Percentiles rank a stretch among this genome's conserved stretches.
phyloP scores from a whole-genome alignment of 1,140 invertebrate species.

The Spodoptera litura region DNA sequence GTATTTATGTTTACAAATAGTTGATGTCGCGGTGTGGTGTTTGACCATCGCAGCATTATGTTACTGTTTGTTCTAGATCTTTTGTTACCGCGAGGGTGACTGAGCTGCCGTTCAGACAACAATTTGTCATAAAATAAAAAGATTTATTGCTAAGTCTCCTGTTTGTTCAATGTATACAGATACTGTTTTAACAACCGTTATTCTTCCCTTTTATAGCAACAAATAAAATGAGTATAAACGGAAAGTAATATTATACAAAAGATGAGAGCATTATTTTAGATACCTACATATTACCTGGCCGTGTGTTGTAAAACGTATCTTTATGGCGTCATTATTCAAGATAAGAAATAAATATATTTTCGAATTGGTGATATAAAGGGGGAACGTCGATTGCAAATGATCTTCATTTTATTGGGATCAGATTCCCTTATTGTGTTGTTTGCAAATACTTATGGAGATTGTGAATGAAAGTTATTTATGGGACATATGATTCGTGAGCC shows the following conservation, averaged over 20 bases:
- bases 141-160: conserved; percentile 76
- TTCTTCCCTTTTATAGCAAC: conserved; percentile 80
- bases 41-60: conserved; percentile 79
- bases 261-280: conserved; percentile 63
- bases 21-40: conserved; percentile 69
- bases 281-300: conserved; percentile 53
- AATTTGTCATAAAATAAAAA: conserved; percentile 86
- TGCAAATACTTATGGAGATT: not conserved
- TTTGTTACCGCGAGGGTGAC: conserved; percentile 75
- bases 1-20: conserved; percentile 79
- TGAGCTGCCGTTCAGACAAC: conserved; percentile 72
- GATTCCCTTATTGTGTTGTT: conserved; percentile 17
- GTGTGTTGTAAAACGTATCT: conserved; percentile 53
- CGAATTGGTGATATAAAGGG: conserved; percentile 37
- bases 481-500: not conserved
- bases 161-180: conserved; percentile 70
- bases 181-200: conserved; percentile 80
- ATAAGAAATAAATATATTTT: conserved; percentile 52
- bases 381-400: conserved; percentile 11
- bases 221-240: conserved; percentile 80
- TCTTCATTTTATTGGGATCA: conserved; percentile 28
- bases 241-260: conserved; percentile 76
- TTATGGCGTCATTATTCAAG: conserved; percentile 55
- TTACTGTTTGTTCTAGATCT: conserved; percentile 81
- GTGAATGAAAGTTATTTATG: not conserved